Conservation (phyloP, 1,140 invertebrate species). For the Conus ventricosus region DNA sequence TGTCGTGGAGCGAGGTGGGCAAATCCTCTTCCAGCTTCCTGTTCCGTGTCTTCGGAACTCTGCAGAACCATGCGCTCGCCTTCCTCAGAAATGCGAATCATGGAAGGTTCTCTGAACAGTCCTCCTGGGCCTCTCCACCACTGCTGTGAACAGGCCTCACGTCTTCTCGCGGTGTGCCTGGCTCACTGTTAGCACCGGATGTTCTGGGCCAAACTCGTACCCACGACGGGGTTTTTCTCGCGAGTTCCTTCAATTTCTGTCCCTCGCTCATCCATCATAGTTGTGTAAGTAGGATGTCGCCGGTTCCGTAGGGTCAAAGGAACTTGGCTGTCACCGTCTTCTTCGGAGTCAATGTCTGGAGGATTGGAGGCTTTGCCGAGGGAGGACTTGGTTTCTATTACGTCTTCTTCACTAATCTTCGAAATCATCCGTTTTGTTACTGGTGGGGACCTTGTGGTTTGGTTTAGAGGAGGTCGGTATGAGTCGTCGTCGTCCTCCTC, state of each 20-base stretch:
- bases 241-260: not conserved
- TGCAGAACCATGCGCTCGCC: not conserved
- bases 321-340: not conserved
- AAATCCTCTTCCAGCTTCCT: not conserved
- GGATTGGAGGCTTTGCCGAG: not conserved
- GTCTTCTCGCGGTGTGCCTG: not conserved
- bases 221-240: not conserved
- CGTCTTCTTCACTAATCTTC: conserved; percentile 6
- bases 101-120: conserved; percentile 8
- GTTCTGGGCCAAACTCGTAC: conserved; percentile 8
- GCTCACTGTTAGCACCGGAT: not conserved
- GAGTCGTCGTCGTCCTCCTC: not conserved
- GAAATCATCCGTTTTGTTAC: not conserved
- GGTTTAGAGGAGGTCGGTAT: not conserved
- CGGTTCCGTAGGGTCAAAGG: not conserved
- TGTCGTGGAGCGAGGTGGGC: not conserved
- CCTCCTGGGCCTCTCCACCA: not conserved
- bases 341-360: not conserved
- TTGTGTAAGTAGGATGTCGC: not conserved
- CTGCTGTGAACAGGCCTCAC: not conserved
- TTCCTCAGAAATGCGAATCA: not conserved
- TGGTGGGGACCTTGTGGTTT: not conserved
- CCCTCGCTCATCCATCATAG: not conserved
- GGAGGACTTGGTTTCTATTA: not conserved
- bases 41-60: not conserved